phyloP scores from a whole-genome alignment of 2,888 invertebrate genomes.

The Cheilosia variabilis region DNA sequence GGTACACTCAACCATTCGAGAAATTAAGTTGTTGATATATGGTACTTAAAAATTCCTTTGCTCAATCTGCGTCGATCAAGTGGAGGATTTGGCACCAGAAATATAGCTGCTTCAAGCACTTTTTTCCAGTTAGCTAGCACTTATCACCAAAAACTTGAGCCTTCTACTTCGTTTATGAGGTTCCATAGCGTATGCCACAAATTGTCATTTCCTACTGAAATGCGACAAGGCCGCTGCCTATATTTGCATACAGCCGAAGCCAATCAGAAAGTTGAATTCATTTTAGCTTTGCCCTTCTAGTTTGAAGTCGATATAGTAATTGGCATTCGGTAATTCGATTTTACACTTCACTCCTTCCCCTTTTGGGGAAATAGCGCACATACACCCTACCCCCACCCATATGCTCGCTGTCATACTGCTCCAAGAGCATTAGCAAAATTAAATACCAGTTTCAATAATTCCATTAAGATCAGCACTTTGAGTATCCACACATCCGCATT shows the following conservation, averaged over 20 bases:
- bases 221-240: background rate
- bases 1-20: no score
- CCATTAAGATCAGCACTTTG: conserved; percentile 72
- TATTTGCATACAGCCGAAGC: conserved; percentile 2
- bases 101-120: no score
- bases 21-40: no score
- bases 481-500: conserved; percentile 48
- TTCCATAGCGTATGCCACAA: no score
- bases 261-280: conserved; percentile 7
- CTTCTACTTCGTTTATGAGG: no score
- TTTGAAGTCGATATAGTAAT: conserved; percentile 21
- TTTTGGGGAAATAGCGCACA: conserved; percentile 6
- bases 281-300: conserved; percentile 13
- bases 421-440: conserved; percentile 69
- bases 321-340: conserved; percentile 42
- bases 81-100: no score
- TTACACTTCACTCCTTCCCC: background rate
- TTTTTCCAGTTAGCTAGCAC: no score
- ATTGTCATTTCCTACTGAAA: background rate
- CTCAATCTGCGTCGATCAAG: no score
- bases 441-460: conserved; percentile 73
- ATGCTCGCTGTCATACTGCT: conserved; percentile 21
- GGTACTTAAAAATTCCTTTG: no score
- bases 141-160: no score
- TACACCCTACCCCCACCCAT: background rate